Base-by-base conservation (phyloP, 2,888 invertebrate genomes). In the Leucophora obtusa region DNA sequence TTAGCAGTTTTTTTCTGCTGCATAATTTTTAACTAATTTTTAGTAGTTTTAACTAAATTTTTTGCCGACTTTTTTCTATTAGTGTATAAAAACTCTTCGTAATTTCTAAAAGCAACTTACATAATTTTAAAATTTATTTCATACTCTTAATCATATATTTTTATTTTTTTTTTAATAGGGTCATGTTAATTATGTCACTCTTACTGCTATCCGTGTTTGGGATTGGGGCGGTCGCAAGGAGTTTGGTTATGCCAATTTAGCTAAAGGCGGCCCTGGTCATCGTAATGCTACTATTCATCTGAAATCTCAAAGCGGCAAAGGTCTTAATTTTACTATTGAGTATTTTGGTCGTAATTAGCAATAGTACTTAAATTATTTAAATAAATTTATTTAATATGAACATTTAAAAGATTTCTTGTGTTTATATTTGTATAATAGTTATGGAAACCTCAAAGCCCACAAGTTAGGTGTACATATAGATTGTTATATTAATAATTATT, bases 251-350 rank as follows among this genome's bases (percentile, higher is more conserved):
- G 90, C 89, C 0, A 85, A 83, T 6, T 79, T 92, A 1, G 0
- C 84, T 0, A 58, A 76, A 0, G 92, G 92, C 33, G 92, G 92
- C 4, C 91, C 91, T 2, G 91, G 91, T 11, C 84, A 84, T 38
- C 89, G 85, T 69, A 87, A 89, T 35, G 91, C 88, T 14, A 90
- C 90, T 0, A 77, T 92, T 0, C 82, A 85, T n/a, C 90, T 92
- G 79, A 91, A 89, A 79, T 92, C 92, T 1, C 82, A 89, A 82
- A 87, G 91, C 11, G 87, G 90, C 17, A 87, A 89, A 54, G 88
- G 90, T 18, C 89, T 92, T 77, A 90, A 91, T 73, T 90, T 89
- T 71, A 35, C 87, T 3, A 85, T 92, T 2, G 87, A 90, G 65
- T 80, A 91, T 28, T 91, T 87, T 84, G 90, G 88, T 35, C 82